Evolutionary conservation across 30 jellyfish, hydroid and myxozoan genomes (phyloP).

Genomic region (Aurelia sp.): DNA sequence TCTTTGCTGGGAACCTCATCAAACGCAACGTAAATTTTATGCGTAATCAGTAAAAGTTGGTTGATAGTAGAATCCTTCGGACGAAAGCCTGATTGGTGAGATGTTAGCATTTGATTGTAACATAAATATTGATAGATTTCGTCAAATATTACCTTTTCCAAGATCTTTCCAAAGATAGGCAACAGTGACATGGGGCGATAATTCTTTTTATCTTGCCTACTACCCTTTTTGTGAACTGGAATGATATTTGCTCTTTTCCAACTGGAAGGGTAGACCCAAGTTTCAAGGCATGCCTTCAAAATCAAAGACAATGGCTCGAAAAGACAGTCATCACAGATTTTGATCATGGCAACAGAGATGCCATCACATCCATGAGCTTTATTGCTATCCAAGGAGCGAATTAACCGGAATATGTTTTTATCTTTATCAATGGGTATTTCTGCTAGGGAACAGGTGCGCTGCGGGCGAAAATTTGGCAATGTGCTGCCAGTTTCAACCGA

Average conservation of each 20-base stretch:
- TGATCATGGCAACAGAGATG: no score
- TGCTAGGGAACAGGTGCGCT: constrained; percentile 19
- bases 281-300: no score
- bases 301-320: no score
- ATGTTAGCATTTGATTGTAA: constrained; percentile 35
- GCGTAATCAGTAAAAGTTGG: no score
- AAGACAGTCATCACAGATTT: no score
- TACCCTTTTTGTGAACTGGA: no score
- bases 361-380: no score
- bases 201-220: no score
- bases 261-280: constrained; percentile 49
- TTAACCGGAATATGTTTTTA: constrained; percentile 11
- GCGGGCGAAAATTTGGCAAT: constrained; percentile 38
- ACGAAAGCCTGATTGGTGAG: constrained; percentile 41
- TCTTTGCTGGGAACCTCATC: no score
- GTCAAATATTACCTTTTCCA: constrained; percentile 50
- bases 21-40: no score
- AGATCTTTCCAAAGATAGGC: constrained; percentile 56
- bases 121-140: constrained; percentile 25
- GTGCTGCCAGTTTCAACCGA: constrained; percentile 47
- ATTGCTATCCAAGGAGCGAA: constrained; percentile 51
- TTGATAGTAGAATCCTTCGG: no score
- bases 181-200: constrained; percentile 50
- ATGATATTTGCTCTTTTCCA: no score
- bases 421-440: constrained; percentile 29